A percentile compares a stretch with the other conserved stretches of the same genome.
phyloP scores from a whole-genome alignment of 1,140 invertebrate species.

The Hetaerina americana region DNA sequence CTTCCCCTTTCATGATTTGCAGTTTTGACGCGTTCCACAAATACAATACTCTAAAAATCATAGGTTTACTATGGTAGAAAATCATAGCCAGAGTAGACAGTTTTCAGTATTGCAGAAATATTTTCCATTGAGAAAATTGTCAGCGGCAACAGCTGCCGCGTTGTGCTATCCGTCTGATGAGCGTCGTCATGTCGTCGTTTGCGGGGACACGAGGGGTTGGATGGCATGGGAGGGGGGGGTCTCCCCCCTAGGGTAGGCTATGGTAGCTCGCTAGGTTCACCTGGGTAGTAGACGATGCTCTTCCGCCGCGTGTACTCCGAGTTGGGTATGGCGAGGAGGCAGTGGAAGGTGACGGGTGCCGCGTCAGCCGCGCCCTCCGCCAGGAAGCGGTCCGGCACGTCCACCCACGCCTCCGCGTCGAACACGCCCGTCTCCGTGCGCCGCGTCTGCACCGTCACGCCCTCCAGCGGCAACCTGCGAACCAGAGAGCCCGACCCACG shows the following conservation, averaged over 20 bases:
- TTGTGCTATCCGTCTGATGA: neutral
- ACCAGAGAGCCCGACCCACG: neutral
- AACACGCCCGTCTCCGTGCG: neutral
- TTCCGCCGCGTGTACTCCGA: constrained; percentile 47
- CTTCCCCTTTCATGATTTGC: too few relatives aligned
- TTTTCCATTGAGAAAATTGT: neutral
- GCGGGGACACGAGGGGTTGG: neutral
- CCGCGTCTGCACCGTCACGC: neutral
- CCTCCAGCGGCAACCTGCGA: neutral
- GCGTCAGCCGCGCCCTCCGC: constrained; percentile 40
- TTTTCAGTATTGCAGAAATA: neutral
- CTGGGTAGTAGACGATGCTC: constrained; percentile 49
- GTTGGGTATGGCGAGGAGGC: constrained; percentile 45
- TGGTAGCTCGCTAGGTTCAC: constrained; percentile 28
- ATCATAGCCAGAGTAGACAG: neutral
- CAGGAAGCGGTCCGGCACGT: constrained; percentile 35
- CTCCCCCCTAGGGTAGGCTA: constrained; percentile 7
- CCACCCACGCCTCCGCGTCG: constrained; percentile 29
- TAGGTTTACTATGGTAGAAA: too few relatives aligned
- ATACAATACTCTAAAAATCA: too few relatives aligned
- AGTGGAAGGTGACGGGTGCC: constrained; percentile 44
- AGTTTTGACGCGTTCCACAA: too few relatives aligned
- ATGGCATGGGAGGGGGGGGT: neutral
- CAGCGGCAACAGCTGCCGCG: neutral
- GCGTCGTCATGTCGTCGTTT: neutral